Percentiles rank a stretch among this genome's conserved stretches.
These are phyloP conservation scores for Hemiprocne comata DNA, from an alignment of 2,113 vertebrate genomes.

Conservation along the genomic window DNA sequence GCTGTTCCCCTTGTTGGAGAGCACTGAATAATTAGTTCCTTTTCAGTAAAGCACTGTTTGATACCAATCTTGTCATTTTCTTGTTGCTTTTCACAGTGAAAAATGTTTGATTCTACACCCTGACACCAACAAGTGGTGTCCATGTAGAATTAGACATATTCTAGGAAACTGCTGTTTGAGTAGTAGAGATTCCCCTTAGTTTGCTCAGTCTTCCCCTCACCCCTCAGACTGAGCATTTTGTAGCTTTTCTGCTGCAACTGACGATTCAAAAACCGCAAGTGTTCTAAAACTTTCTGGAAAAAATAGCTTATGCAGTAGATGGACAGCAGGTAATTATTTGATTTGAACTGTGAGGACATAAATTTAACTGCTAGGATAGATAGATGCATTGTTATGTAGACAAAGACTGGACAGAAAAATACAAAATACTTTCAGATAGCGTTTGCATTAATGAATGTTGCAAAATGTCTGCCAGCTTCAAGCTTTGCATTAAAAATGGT, in stretches of 20 bases:
- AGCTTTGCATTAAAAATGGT: background rate
- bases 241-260: background rate
- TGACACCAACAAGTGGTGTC: background rate
- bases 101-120: background rate
- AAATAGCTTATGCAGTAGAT: background rate
- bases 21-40: background rate
- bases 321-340: background rate
- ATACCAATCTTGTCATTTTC: background rate
- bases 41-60: background rate
- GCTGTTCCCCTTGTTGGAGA: background rate
- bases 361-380: background rate
- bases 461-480: background rate
- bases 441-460: background rate
- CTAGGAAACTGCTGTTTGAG: background rate
- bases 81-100: background rate
- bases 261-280: background rate
- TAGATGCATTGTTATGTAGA: background rate
- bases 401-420: background rate
- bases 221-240: background rate
- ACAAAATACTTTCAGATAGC: background rate
- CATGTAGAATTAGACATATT: background rate
- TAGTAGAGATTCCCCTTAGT: background rate
- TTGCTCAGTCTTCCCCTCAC: background rate
- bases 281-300: background rate
- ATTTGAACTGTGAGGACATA: background rate